These are phyloP conservation scores for Reticulitermes speratus DNA, from an alignment of 1,140 invertebrate genomes.

Conservation along the genomic window DNA sequence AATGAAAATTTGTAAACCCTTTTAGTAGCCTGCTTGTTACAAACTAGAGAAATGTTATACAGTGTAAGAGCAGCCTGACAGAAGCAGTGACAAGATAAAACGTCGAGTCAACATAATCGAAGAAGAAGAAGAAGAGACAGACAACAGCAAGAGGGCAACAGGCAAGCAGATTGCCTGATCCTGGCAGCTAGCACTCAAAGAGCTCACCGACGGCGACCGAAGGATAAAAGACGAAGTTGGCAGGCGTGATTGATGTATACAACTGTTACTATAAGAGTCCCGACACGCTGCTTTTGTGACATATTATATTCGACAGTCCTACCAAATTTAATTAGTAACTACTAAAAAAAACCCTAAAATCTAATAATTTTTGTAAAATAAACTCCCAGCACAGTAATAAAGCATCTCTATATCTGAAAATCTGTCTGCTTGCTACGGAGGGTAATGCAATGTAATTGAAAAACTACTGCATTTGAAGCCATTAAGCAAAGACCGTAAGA, in stretches of 20 bases:
- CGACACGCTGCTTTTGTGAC: neutral
- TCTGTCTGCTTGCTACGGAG: neutral
- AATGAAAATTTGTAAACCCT: too few species aligned
- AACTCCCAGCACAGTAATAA: neutral
- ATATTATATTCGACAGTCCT: neutral
- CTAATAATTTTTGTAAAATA: neutral
- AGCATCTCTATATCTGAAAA: neutral
- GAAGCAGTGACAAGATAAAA: constrained; percentile 1
- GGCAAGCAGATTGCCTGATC: neutral
- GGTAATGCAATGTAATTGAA: too few species aligned
- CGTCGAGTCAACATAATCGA: neutral
- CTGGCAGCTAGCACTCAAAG: neutral
- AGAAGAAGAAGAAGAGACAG: neutral
- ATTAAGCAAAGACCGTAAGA: too few species aligned
- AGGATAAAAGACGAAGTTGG: neutral
- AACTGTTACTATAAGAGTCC: neutral
- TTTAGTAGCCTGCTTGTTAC: too few species aligned
- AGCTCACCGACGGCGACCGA: neutral
- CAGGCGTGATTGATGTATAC: constrained; percentile 14
- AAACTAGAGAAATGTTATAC: neutral
- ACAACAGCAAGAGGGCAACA: neutral
- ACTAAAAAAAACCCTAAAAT: neutral
- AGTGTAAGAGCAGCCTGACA: constrained; percentile 14
- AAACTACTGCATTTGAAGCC: too few species aligned
- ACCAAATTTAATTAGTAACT: neutral